A percentile compares a stretch with the other conserved stretches of the same genome.
These are phyloP conservation scores for Eilema griseolum DNA, from an alignment of 2,888 invertebrate species.

Conservation along the genomic window DNA sequence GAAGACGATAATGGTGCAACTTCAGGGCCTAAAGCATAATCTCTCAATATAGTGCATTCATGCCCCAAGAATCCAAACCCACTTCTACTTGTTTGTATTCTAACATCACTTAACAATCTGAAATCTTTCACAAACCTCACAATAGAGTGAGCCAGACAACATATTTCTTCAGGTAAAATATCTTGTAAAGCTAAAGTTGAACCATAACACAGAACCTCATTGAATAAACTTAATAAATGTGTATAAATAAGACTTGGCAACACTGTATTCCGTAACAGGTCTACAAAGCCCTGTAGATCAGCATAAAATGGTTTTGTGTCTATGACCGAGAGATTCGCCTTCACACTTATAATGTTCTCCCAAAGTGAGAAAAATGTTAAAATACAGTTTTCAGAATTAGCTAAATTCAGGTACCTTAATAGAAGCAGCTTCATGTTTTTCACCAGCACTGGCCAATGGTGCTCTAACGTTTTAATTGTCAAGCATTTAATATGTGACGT, in stretches of 20 bases:
- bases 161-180: slow-evolving; percentile 95
- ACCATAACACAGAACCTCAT: slow-evolving; percentile 96
- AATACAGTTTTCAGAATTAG: slow-evolving; percentile 90
- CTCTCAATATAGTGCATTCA: slow-evolving; percentile 73
- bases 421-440: slow-evolving; percentile 89
- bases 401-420: slow-evolving; percentile 86
- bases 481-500: slow-evolving; percentile 95
- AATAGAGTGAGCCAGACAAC: slow-evolving; percentile 94
- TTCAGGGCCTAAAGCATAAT: slow-evolving; percentile 75
- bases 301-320: slow-evolving; percentile 96
- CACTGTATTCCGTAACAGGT: slow-evolving; percentile 89
- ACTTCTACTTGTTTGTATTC: slow-evolving; percentile 77
- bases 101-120: slow-evolving; percentile 89
- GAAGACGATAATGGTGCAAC: slow-evolving; percentile 71
- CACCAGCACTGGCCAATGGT: slow-evolving; percentile 94
- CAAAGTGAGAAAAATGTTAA: slow-evolving; percentile 94
- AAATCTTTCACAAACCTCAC: slow-evolving; percentile 95
- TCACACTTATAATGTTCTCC: slow-evolving; percentile 96
- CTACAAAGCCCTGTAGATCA: slow-evolving; percentile 93
- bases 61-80: slow-evolving; percentile 81
- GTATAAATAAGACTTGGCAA: slow-evolving; percentile 95
- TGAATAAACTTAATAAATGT: slow-evolving; percentile 94
- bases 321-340: slow-evolving; percentile 95
- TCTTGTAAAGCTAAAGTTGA: slow-evolving; percentile 96
- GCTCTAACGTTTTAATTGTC: slow-evolving; percentile 94